Conservation (phyloP, 2,797 vertebrate genomes). For the Poeciliopsis gracilis region DNA sequence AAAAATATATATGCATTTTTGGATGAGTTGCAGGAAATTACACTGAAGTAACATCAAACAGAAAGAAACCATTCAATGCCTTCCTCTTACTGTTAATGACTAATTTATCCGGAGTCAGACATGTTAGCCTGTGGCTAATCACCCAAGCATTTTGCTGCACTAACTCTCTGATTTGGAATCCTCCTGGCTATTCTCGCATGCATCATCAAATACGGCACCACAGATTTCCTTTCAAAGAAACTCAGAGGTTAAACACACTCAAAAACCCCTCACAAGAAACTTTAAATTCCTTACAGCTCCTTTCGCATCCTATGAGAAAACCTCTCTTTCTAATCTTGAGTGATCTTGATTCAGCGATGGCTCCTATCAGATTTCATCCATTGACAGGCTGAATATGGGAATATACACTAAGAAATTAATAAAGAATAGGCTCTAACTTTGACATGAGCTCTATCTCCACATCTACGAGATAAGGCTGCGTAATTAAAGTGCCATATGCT, state of each 20-base stretch:
- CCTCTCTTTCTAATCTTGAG: constrained; percentile 66
- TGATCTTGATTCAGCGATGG: constrained; percentile 79
- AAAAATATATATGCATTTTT: constrained; percentile 6
- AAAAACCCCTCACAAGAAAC: neutral
- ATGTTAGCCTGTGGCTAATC: constrained; percentile 58
- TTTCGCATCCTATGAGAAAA: constrained; percentile 59
- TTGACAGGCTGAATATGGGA: constrained; percentile 80
- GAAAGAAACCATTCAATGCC: constrained; percentile 30
- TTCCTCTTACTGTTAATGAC: constrained; percentile 52
- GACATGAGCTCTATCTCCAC: constrained; percentile 78
- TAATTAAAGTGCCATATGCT: constrained; percentile 85
- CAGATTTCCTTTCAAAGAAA: constrained; percentile 8
- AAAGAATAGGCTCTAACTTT: constrained; percentile 79
- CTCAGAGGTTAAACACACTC: neutral
- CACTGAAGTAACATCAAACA: constrained; percentile 8
- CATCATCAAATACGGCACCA: neutral
- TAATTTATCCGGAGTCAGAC: constrained; percentile 39
- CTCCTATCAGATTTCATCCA: constrained; percentile 76
- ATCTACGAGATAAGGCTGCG: constrained; percentile 82
- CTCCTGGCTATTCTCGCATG: constrained; percentile 19
- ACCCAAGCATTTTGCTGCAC: constrained; percentile 39
- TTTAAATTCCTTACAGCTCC: constrained; percentile 31
- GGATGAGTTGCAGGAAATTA: neutral
- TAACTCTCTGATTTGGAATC: constrained; percentile 49
- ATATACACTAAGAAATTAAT: constrained; percentile 83